phyloP scores from a whole-genome alignment of 2,888 invertebrate species.

The Crematogaster levior region DNA sequence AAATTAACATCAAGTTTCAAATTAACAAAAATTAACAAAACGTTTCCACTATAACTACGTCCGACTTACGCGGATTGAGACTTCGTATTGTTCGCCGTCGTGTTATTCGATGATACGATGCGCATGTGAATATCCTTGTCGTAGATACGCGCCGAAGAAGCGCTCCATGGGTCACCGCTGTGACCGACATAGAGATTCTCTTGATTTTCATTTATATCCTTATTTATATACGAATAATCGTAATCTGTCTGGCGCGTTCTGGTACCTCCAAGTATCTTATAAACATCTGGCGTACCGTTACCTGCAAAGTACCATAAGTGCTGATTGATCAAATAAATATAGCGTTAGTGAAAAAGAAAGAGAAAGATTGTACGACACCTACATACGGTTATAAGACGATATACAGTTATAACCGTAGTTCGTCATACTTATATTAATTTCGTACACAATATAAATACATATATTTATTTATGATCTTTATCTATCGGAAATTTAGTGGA shows the following conservation, averaged over 20 bases:
- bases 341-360: background rate
- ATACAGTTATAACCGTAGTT: constrained; percentile 14
- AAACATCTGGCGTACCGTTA: constrained; percentile 52
- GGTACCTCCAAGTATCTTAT: constrained; percentile 43
- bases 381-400: constrained; percentile 3
- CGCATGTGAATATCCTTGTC: constrained; percentile 36
- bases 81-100: constrained; percentile 55
- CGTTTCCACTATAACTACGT: too few relatives aligned
- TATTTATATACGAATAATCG: constrained; percentile 37
- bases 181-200: constrained; percentile 73
- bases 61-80: constrained; percentile 29
- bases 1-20: too few relatives aligned
- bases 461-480: background rate
- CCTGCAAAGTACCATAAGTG: constrained; percentile 44
- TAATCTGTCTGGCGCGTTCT: constrained; percentile 41
- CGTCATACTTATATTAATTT: background rate
- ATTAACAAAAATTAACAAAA: too few relatives aligned
- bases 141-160: constrained; percentile 56
- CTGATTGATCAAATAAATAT: constrained; percentile 23
- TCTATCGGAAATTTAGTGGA: background rate
- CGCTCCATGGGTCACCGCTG: constrained; percentile 77
- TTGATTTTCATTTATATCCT: constrained; percentile 56
- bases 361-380: background rate
- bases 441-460: background rate
- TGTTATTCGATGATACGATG: constrained; percentile 45